Conservation (phyloP, 1,140 invertebrate genomes). For the Musca domestica region DNA sequence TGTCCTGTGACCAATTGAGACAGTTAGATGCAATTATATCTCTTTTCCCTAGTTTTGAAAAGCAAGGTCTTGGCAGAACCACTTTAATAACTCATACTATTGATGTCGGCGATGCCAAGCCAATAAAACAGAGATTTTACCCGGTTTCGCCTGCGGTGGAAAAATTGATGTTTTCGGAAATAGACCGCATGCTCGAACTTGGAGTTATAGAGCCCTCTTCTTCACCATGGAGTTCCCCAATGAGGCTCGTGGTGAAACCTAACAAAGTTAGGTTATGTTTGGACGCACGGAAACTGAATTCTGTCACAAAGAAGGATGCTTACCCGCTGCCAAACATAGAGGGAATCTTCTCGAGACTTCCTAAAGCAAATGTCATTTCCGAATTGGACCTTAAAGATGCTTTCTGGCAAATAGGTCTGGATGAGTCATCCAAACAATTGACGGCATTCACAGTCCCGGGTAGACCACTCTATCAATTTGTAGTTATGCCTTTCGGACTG, state of each 20-base stretch:
- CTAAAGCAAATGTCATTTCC: conserved; percentile 39
- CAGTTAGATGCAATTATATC: no score
- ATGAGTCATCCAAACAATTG: conserved; percentile 34
- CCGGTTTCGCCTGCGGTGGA: conserved; percentile 27
- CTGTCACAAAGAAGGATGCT: conserved; percentile 39
- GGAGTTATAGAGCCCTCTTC: conserved; percentile 31
- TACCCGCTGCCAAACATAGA: conserved; percentile 55
- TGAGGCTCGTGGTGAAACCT: conserved; percentile 21
- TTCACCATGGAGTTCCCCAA: conserved; percentile 39
- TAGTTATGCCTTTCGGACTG: conserved; percentile 26
- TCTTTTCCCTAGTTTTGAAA: conserved; percentile 4
- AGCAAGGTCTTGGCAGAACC: conserved; percentile 15
- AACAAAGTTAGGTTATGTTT: conserved; percentile 41
- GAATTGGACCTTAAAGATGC: conserved; percentile 48
- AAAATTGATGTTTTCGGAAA: background rate
- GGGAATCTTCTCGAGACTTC: conserved; percentile 47
- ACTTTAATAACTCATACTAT: background rate
- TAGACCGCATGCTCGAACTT: conserved; percentile 26
- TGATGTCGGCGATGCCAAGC: background rate
- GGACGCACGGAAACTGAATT: conserved; percentile 46
- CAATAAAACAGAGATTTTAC: conserved; percentile 27
- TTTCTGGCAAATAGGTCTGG: conserved; percentile 46
- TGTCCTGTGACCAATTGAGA: no score
- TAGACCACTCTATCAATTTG: conserved; percentile 50
- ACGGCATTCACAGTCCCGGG: conserved; percentile 54